phyloP scores from a whole-genome alignment of 2,888 invertebrate species.

The Thalpophila matura region DNA sequence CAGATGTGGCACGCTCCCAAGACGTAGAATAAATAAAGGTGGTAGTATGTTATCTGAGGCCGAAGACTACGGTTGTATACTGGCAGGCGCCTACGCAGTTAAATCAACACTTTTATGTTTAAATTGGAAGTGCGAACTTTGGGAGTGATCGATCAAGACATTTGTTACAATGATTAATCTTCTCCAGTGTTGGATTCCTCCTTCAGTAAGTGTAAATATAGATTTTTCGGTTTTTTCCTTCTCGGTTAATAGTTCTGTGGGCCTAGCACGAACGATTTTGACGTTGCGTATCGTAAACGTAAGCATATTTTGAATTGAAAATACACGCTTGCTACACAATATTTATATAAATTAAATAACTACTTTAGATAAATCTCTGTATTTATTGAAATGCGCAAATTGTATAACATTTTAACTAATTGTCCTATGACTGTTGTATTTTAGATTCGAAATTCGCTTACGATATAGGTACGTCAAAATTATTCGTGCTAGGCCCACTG shows the following conservation, averaged over 20 bases:
- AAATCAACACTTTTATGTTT: constrained; percentile 39
- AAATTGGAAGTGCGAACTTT: constrained; percentile 27
- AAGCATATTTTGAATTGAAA: too few relatives aligned
- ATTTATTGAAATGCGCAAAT: too few relatives aligned
- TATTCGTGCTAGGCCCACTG: too few relatives aligned
- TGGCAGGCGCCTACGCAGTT: constrained; percentile 14
- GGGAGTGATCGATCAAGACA: constrained; percentile 29
- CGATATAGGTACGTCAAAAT: too few relatives aligned
- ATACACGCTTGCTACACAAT: too few relatives aligned
- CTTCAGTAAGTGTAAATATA: constrained; percentile 38
- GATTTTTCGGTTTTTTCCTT: not conserved
- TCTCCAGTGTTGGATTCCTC: constrained; percentile 42
- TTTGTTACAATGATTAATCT: constrained; percentile 50
- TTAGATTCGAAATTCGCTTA: too few relatives aligned
- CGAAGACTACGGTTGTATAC: constrained; percentile 47
- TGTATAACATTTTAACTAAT: too few relatives aligned
- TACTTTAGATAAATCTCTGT: too few relatives aligned
- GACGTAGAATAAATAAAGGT: constrained; percentile 43
- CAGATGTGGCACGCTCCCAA: constrained; percentile 44
- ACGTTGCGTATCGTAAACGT: too few relatives aligned
- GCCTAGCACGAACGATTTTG: not conserved
- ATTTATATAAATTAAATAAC: not conserved
- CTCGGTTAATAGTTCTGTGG: not conserved
- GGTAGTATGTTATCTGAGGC: constrained; percentile 33
- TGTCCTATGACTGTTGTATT: too few relatives aligned